Evolutionary conservation across 2,797 vertebrate genomes (phyloP).

Genomic region (Salarias fasciatus): DNA sequence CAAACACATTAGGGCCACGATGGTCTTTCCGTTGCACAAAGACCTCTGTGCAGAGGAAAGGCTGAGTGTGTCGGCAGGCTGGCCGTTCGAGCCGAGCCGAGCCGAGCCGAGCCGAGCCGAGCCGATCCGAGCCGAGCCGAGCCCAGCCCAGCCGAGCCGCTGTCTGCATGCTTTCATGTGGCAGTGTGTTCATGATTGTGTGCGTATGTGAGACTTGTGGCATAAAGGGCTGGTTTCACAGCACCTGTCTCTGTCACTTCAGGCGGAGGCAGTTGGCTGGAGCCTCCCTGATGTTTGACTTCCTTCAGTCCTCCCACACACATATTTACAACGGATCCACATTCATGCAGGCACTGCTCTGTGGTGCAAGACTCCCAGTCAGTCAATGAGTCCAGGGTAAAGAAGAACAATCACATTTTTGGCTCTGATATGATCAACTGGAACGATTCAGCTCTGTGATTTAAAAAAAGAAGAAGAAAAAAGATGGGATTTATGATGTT

Average conservation of each 20-base stretch:
- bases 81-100: slow-evolving; percentile 37
- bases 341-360: slow-evolving; percentile 4
- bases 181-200: slow-evolving; percentile 23
- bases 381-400: no score
- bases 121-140: no score
- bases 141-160: slow-evolving; percentile 49
- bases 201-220: slow-evolving; percentile 28
- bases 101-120: slow-evolving; percentile 55
- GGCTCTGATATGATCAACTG: no score
- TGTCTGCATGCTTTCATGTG: slow-evolving; percentile 49
- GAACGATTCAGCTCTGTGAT: no score
- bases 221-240: slow-evolving; percentile 59
- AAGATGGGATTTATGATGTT: no score
- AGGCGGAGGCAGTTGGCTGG: slow-evolving; percentile 74
- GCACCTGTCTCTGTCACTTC: slow-evolving; percentile 83
- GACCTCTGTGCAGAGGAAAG: slow-evolving; percentile 35
- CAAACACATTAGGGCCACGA: slow-evolving; percentile 39
- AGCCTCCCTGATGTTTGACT: slow-evolving; percentile 58
- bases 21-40: slow-evolving; percentile 15
- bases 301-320: slow-evolving; percentile 35
- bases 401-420: no score
- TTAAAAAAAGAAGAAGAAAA: no score
- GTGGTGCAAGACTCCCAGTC: neutral
- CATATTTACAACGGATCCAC: slow-evolving; percentile 27
- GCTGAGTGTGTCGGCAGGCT: slow-evolving; percentile 37